Evolutionary conservation across 1,140 invertebrate genomes (phyloP), one percentile per base, ranked within the genome.

Genomic region (Agrilus planipennis): DNA sequence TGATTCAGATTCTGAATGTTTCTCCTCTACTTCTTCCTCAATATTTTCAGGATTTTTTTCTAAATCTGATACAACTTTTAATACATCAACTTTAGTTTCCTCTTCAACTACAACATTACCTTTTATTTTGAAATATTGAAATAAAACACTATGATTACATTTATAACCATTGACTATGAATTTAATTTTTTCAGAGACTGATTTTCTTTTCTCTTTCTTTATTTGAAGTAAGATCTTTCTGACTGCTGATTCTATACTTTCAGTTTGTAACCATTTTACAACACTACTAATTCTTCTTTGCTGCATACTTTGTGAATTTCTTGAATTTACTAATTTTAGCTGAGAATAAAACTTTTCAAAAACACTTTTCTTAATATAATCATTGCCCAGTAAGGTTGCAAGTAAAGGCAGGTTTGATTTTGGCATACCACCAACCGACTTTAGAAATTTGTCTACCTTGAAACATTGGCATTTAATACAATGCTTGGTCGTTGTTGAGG

Each of bases 311-410:
- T 65, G 65, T 42, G 61, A 69, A 31, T 61, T 66, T 31, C 37
- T 42, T 34, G 65, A 62, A 49, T 78, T 79, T 7, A 68, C 62
- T 28, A 79, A 60, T 52, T 75, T 79, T 20, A 89, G 58, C 39
- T 73, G 62, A 7, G 61, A 60, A 59, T 80, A 81, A 56, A 91
- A 87, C 29, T 74, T 71, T 9, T 64, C 63, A 52, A 91, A 89
- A 0, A 72, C 65, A 7, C 60, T 67, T 29, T 65, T 67, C 28
- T 78, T 68, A n/a, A 89, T 75, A 62, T 84, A 91, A 65, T 92
- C 89, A 68, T 92, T 92, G 2, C 89, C 89, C 14, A 90, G 59
- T 5, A 92, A 48, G 9, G 79, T 78, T n/a, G 84, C 81, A 41
- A 89, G 67, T 4, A 93, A 53, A 2, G 88, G 85, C 27, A 92